These are phyloP conservation scores for Cranoglanis bouderius DNA, from an alignment of 2,113 vertebrate species.

Conservation along the genomic window DNA sequence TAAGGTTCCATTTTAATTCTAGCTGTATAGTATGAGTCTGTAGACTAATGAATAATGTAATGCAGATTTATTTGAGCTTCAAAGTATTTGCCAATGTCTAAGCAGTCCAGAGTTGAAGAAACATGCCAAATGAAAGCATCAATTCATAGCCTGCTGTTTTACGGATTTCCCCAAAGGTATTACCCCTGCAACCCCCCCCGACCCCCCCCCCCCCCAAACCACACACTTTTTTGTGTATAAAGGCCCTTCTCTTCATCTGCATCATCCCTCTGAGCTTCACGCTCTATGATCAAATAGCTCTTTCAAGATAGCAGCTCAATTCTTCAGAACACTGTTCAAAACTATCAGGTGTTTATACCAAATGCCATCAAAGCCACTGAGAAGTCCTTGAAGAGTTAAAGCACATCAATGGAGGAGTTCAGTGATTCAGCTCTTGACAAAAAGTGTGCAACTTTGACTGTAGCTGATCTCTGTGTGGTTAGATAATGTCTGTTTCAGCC, in stretches of 20 bases:
- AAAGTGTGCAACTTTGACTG: conserved; percentile 1
- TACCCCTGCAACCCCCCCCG: conserved; percentile 7
- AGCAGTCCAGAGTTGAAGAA: conserved; percentile 3
- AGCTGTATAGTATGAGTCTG: background rate
- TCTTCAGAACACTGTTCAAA: conserved; percentile 54
- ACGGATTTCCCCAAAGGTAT: conserved; percentile 50
- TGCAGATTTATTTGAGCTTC: background rate
- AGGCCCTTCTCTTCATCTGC: conserved; percentile 25
- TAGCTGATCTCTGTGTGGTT: background rate
- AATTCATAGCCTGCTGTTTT: conserved; percentile 41
- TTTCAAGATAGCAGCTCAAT: conserved; percentile 53
- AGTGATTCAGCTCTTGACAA: conserved; percentile 30
- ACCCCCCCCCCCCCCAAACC: background rate
- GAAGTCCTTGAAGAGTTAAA: conserved; percentile 52
- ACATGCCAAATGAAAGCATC: conserved; percentile 35
- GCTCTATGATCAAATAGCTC: conserved; percentile 52
- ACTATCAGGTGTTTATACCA: conserved; percentile 55
- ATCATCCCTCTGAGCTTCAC: conserved; percentile 42
- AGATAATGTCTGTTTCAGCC: background rate
- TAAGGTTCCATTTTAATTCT: background rate
- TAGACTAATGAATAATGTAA: background rate
- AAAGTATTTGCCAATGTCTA: conserved; percentile 28
- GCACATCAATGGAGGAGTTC: conserved; percentile 24
- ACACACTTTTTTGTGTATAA: conserved; percentile 10
- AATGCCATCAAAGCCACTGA: conserved; percentile 59